phyloP scores from a whole-genome alignment of 1,140 invertebrate genomes.

The Panulirus ornatus region DNA sequence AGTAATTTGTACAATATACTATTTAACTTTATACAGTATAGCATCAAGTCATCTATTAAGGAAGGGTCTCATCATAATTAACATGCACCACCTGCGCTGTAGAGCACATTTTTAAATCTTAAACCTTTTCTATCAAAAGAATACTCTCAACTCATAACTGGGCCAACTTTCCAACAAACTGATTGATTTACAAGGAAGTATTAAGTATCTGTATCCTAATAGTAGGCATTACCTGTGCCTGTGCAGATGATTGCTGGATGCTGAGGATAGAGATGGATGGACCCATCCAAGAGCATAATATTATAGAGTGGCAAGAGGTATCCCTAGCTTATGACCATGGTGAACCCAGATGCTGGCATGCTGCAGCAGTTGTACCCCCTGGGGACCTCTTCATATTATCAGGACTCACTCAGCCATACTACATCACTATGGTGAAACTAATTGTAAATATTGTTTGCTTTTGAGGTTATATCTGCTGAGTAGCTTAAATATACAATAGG shows the following conservation, averaged over 20 bases:
- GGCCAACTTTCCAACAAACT: too few species aligned
- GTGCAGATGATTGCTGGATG: conserved; percentile 65
- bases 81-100: too few species aligned
- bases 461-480: too few species aligned
- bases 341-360: conserved; percentile 50
- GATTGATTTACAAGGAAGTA: not conserved
- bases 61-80: too few species aligned
- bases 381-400: conserved; percentile 50
- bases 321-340: conserved; percentile 64
- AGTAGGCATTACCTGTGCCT: conserved; percentile 12
- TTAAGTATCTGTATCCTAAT: not conserved
- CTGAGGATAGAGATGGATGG: conserved; percentile 41
- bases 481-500: not conserved
- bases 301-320: conserved; percentile 39
- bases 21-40: too few species aligned
- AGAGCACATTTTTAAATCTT: too few species aligned
- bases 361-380: conserved; percentile 39
- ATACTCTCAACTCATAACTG: too few species aligned
- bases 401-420: conserved; percentile 63
- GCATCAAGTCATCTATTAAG: too few species aligned
- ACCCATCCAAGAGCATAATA: not conserved
- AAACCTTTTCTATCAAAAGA: too few species aligned
- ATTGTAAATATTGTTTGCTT: conserved; percentile 53
- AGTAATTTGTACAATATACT: too few species aligned
- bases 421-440: conserved; percentile 51